Base-by-base conservation (phyloP, 2,888 invertebrate genomes). In the Oligia latruncula region DNA sequence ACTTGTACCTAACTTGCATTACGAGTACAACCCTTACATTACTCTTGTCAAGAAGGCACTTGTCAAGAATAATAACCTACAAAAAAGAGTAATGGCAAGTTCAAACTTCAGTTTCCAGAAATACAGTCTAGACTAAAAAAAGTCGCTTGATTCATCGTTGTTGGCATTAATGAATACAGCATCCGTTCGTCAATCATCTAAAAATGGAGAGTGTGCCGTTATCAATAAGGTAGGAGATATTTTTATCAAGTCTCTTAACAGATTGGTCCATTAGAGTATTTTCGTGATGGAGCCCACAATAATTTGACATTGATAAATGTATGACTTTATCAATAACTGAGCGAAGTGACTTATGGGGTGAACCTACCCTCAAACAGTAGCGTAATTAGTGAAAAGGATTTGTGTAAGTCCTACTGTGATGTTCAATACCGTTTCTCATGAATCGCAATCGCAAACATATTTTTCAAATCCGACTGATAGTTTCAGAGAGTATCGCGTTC, bases 281-380 rank as follows among this genome's bases (percentile, higher is more conserved):
- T 83, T 81, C 72, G 46, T 66, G 81, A 78, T 74, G 64, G 13
- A 78, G 55, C 40, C 49, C 71, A 78, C 68, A 81, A 81, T 82
- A 80, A 90, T 83, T 80, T 84, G 89, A 89, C 88, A 82, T 77
- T 89, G 89, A 89, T 86, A 75, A 84, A 90, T 89, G 83, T 83
- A 82, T 73, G 83, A 83, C 71, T 88, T 81, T 85, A 80, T 83
- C 15, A 75, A 78, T 87, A 82, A 64, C 66, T 55, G 35, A 43
- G 58, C 20, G 20, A 74, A 60, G 71, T 74, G 6, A 62, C 23
- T 82, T 17, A 55, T 72, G 43, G 66, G 66, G 55, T 43, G n/a
- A 66, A 70, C 74, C 70, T 71, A 74, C 67, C 35, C 72, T 66
- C 20, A 23, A 74, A 65, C 71, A 62, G 60, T 64, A 68, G 29